Evolutionary conservation across 2,888 invertebrate genomes (phyloP).

Genomic region (Itoplectis maculator): DNA sequence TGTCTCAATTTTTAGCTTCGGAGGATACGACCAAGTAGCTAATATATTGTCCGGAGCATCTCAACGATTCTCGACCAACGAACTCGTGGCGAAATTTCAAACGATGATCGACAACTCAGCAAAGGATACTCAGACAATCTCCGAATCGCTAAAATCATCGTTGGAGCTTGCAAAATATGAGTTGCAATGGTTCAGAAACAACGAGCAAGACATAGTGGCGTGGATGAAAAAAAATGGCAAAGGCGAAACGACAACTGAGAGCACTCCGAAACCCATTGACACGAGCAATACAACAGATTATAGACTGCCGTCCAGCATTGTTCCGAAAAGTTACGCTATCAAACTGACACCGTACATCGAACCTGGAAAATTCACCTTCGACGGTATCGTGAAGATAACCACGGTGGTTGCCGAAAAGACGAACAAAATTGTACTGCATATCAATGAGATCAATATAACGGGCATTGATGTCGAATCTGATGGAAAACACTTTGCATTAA

Average conservation of each 20-base stretch:
- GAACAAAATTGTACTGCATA: constrained; percentile 73
- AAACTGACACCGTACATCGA: constrained; percentile 85
- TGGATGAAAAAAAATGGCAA: constrained; percentile 68
- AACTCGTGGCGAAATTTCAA: constrained; percentile 70
- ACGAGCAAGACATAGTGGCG: constrained; percentile 53
- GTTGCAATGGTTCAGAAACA: constrained; percentile 70
- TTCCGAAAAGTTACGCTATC: constrained; percentile 86
- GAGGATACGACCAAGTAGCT: constrained; percentile 66
- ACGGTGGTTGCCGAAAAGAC: constrained; percentile 66
- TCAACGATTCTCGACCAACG: constrained; percentile 73
- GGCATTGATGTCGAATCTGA: constrained; percentile 49
- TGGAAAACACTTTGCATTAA: constrained; percentile 28
- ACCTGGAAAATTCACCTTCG: constrained; percentile 78
- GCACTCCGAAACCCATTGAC: not conserved
- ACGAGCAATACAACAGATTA: constrained; percentile 77
- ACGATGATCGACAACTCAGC: constrained; percentile 69
- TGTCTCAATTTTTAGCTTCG: constrained; percentile 71
- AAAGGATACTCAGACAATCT: constrained; percentile 42
- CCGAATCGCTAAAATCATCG: constrained; percentile 65
- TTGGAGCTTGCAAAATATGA: constrained; percentile 75
- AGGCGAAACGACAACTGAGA: constrained; percentile 35
- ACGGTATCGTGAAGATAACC: constrained; percentile 73
- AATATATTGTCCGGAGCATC: constrained; percentile 73
- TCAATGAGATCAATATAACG: constrained; percentile 57
- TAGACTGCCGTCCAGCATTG: constrained; percentile 86